Percentiles rank a stretch among this genome's conserved stretches.
These are phyloP conservation scores for Cactoblastis cactorum DNA, from an alignment of 2,888 invertebrate genomes.

Conservation along the genomic window DNA sequence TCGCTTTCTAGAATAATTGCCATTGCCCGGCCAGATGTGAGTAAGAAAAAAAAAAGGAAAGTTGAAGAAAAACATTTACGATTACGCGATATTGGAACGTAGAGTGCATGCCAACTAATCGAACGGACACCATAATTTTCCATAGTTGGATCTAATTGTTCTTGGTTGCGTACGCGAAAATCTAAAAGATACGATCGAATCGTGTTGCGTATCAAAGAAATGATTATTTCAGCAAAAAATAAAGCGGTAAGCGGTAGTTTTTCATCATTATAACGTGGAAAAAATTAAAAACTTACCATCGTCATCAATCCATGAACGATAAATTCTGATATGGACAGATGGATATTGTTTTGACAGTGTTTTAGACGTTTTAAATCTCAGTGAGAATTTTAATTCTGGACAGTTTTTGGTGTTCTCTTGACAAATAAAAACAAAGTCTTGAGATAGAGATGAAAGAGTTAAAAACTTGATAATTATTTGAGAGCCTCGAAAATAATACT, in stretches of 20 bases:
- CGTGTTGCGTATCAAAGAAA: background rate
- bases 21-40: conserved; percentile 20
- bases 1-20: conserved; percentile 31
- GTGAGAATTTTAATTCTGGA: too few relatives aligned
- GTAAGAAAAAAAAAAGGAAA: conserved; percentile 26
- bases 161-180: background rate
- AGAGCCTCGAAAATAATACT: too few relatives aligned
- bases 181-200: conserved; percentile 1
- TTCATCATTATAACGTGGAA: too few relatives aligned
- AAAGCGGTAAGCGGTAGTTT: background rate
- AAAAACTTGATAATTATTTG: too few relatives aligned
- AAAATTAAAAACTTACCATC: too few relatives aligned
- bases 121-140: conserved; percentile 8
- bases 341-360: background rate
- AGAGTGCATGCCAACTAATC: conserved; percentile 13
- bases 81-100: conserved; percentile 24
- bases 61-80: conserved; percentile 23
- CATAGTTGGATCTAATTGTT: background rate
- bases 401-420: too few relatives aligned
- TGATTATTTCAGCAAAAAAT: background rate
- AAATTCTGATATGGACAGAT: background rate
- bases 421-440: too few relatives aligned
- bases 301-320: background rate
- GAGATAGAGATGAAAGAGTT: too few relatives aligned
- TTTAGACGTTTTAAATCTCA: background rate